A percentile compares a stretch with the other conserved stretches of the same genome.
Conservation (phyloP, 2,113 vertebrate species). For the Suricata suricatta region DNA sequence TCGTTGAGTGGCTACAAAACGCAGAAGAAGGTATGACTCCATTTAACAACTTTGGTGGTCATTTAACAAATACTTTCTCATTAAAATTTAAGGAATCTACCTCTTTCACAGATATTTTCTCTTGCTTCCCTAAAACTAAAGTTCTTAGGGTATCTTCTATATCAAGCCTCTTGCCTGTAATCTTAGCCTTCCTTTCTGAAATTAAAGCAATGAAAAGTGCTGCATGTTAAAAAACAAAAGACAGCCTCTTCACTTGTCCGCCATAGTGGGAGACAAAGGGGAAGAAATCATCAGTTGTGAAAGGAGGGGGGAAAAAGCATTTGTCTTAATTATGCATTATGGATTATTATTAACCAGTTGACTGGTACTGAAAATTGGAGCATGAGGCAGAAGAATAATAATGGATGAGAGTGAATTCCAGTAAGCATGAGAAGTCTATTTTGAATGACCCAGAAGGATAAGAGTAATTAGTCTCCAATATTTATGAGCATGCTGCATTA, state of each 20-base stretch:
- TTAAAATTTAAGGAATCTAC: background rate
- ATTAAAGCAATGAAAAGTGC: background rate
- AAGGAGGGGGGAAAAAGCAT: background rate
- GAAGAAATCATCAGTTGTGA: background rate
- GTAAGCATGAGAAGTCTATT: background rate
- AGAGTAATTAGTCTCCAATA: background rate
- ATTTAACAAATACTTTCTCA: background rate
- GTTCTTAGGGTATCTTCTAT: background rate
- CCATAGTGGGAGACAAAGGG: background rate
- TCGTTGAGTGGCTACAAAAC: conserved; percentile 95
- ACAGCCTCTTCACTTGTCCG: background rate
- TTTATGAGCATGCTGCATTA: background rate
- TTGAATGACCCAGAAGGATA: background rate
- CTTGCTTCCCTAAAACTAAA: background rate
- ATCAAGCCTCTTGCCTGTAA: background rate
- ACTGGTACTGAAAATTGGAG: background rate
- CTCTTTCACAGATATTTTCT: background rate
- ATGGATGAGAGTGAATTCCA: background rate
- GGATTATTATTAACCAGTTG: background rate
- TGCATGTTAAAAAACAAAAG: background rate
- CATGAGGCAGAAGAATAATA: background rate
- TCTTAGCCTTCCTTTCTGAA: conserved; percentile 1
- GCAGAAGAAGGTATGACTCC: conserved; percentile 92
- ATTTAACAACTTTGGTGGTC: background rate
- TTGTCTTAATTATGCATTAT: background rate